Evolutionary conservation across 2,797 vertebrate species (phyloP).

Genomic region (Silurus lanzhouensis): DNA sequence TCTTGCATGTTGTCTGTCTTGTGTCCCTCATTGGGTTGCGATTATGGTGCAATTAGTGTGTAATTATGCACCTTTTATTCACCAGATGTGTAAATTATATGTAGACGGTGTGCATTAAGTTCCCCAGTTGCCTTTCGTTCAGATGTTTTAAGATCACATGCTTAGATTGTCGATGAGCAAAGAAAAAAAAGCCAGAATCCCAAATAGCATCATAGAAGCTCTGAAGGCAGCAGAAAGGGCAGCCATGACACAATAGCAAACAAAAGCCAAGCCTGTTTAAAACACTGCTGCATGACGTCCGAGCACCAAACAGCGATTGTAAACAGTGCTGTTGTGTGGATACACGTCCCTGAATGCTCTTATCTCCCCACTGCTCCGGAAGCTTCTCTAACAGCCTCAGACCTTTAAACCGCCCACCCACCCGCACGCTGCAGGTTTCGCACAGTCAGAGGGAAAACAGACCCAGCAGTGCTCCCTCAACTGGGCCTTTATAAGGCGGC

Average conservation of each 20-base stretch:
- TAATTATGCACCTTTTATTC: conserved; percentile 28
- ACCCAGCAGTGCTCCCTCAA: conserved; percentile 70
- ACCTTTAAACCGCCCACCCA: conserved; percentile 50
- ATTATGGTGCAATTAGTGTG: conserved; percentile 24
- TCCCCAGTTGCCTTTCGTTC: conserved; percentile 29
- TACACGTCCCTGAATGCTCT: conserved; percentile 15
- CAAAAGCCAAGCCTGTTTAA: conserved; percentile 50
- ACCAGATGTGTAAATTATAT: conserved; percentile 13
- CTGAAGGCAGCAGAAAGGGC: conserved; percentile 65
- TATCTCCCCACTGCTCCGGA: conserved; percentile 48
- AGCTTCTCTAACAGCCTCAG: conserved; percentile 46
- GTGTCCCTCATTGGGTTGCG: conserved; percentile 7
- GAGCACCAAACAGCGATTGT: conserved; percentile 58
- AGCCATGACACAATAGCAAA: conserved; percentile 57
- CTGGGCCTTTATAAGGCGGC: conserved; percentile 72
- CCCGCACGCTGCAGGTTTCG: conserved; percentile 61
- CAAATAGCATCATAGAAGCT: conserved; percentile 69
- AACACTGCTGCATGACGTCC: conserved; percentile 53
- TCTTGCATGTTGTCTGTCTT: conserved; percentile 12
- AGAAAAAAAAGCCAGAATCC: conserved; percentile 51
- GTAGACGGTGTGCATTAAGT: conserved; percentile 3
- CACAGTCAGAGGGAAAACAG: conserved; percentile 69
- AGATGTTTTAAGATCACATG: conserved; percentile 71
- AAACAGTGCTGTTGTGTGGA: conserved; percentile 53
- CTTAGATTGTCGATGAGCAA: conserved; percentile 52